phyloP scores from a whole-genome alignment of 1,140 invertebrate species.

The Cephus cinctus region DNA sequence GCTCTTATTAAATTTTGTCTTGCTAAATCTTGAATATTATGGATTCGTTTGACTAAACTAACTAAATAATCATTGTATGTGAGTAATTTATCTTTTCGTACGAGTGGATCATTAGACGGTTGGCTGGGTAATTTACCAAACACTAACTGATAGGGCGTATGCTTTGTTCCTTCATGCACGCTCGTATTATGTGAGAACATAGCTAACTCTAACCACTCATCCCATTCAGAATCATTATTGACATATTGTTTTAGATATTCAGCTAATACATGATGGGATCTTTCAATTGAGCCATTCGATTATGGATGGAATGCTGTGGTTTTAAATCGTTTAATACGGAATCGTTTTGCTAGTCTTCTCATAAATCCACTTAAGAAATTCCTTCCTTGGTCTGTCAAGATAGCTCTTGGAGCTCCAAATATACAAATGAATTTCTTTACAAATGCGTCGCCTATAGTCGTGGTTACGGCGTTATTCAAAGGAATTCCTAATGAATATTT shows the following conservation, averaged over 20 bases:
- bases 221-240: slow-evolving; percentile 32
- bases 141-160: no score
- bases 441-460: slow-evolving; percentile 21
- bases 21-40: no score
- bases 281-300: slow-evolving; percentile 28
- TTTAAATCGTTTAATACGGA: slow-evolving; percentile 25
- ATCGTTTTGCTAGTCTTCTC: slow-evolving; percentile 22
- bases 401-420: slow-evolving; percentile 24
- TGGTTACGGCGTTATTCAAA: not conserved
- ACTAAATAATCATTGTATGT: no score
- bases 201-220: slow-evolving; percentile 26
- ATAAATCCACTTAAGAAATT: slow-evolving; percentile 27
- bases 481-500: not conserved
- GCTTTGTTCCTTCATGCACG: no score
- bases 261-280: slow-evolving; percentile 22
- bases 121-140: no score
- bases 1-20: no score
- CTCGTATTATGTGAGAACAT: slow-evolving; percentile 3
- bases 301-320: slow-evolving; percentile 26
- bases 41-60: no score
- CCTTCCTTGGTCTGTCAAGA: slow-evolving; percentile 29
- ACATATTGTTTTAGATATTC: slow-evolving; percentile 28
- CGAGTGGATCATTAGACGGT: no score
- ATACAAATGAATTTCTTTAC: slow-evolving; percentile 19
- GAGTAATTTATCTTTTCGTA: no score